Base-by-base conservation (phyloP, 1,140 invertebrate species). In the Planococcus citri region DNA sequence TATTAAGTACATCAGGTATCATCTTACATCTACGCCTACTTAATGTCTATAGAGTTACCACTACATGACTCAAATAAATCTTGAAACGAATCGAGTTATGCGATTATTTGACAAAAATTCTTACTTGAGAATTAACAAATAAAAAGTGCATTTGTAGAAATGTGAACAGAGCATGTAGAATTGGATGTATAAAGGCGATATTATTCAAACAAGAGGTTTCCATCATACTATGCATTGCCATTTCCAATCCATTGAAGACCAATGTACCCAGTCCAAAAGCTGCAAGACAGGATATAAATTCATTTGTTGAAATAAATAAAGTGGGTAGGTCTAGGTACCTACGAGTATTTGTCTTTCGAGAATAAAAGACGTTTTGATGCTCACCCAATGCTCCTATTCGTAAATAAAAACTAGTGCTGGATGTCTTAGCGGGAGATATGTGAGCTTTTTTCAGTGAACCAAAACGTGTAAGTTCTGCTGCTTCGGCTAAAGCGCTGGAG, bases 71-170 rank as follows among this genome's bases (percentile, higher is more conserved):
- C n/a, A n/a, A n/a, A n/a, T n/a, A n/a, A n/a, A n/a, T n/a, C n/a
- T n/a, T n/a, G n/a, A n/a, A n/a, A n/a, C n/a, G n/a, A n/a, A 33
- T 51, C n/a, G 12, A 6, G 17, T 6, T 51, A 14, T 6, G 2
- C 17, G 41, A 51, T 51, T n/a, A n/a, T 20, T 3, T 51, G 17
- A 51, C 17, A 9, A 14, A 3, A 51, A 51, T 17, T 9, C 41
- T 78, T 76, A 85, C 86, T 80, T 87, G 85, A 0, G 85, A 86
- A 75, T 87, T 87, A 68, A 86, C 82, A 74, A 87, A 88, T 17
- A 87, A 79, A 75, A 87, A 87, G 75, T 87, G 86, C 80, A 87
- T 86, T 76, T 87, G 86, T 22, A 86, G 77, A 73, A 88, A 87
- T 1, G 86, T 86, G 76, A 87, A 87, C 60, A 85, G 78, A n/a